Base-by-base conservation (phyloP, 2,888 invertebrate species). In the Pristionchus mayeri region DNA sequence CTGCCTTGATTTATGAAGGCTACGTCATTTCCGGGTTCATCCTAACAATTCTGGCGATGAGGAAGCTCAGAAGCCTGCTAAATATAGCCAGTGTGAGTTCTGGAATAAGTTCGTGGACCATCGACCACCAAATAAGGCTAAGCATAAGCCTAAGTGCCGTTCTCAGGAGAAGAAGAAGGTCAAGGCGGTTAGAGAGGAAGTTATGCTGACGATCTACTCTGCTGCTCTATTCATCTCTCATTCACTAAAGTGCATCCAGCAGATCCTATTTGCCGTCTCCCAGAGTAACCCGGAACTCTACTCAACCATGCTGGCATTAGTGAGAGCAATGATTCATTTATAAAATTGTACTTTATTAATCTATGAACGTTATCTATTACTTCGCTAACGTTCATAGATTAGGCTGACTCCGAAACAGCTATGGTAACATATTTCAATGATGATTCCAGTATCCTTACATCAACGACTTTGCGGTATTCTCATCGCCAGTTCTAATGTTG, bases 401-500 rank as follows among this genome's bases (percentile, higher is more conserved):
- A n/a, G n/a, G n/a, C n/a, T n/a, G n/a, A n/a, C n/a, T n/a, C n/a
- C n/a, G n/a, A n/a, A n/a, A n/a, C n/a, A n/a, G n/a, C n/a, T n/a
- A n/a, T n/a, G n/a, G n/a, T n/a, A n/a, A n/a, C n/a, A n/a, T n/a
- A n/a, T n/a, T n/a, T n/a, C n/a, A n/a, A n/a, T n/a, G n/a, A n/a
- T 63, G 30, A 75, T 78, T 78, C 9, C 76, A 78, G 76, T 78
- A 78, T 18, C 76, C 76, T 0, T 78, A 50, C 30, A 27, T 78
- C 76, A 78, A 78, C 21, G 76, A 78, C 27, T 21, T 78, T 4
- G 50, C 76, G 4, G 76, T 78, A 2, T 78, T 78, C 76, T 16
- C 76, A 0, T 50, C 76, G 13, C 76, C 76, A 0, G 24, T 78
- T n/a, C 27, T 78, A 21, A 48, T 78, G 48, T 16, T 78, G 30